Evolutionary conservation across 2,797 vertebrate species (phyloP), one percentile per base, ranked within the genome.

Genomic region (Falco berigora): DNA sequence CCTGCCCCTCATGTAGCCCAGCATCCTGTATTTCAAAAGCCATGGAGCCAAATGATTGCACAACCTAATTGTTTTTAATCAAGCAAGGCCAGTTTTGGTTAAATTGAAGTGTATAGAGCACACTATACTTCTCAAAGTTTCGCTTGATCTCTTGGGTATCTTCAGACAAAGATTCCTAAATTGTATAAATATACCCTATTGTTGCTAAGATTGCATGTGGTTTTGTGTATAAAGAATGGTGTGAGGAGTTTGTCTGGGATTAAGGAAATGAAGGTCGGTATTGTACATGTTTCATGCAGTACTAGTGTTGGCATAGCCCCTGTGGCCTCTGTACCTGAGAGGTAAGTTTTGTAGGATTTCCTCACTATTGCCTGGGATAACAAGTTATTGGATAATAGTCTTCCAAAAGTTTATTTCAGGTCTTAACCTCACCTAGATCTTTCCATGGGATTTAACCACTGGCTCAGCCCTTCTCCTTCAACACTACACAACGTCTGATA

Each of bases 21-120:
- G 55, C 56, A 63, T 69, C 72, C 75, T 27, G 61, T 36, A 24
- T 87, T 97, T 89, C 86, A 91, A 85, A 94, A 81, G 63, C 72
- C 46, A 19, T 17, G 46, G 68, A 96, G 92, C 87, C 92, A 92
- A 74, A 67, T 20, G 30, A 69, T 97, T 95, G 94, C 90, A 55
- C 86, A 96, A 94, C 38, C 25, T 85, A 67, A 84, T 87, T 80
- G 78, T 75, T 96, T 95, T 96, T 58, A 94, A 90, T 89, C 85
- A 87, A 87, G 64, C 40, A 83, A 87, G 67, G 53, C 56, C 36
- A 23, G n/a, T 50, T 96, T 63, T 80, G 90, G 63, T 81, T 91
- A 76, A 20, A 10, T 16, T 58, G 53, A 90, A 81, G 13, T 30
- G 12, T 36, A 36, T 30, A 56, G 24, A 67, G 49, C 18, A 14